Conservation (phyloP, 2,113 vertebrate species). For the Odontesthes bonariensis region DNA sequence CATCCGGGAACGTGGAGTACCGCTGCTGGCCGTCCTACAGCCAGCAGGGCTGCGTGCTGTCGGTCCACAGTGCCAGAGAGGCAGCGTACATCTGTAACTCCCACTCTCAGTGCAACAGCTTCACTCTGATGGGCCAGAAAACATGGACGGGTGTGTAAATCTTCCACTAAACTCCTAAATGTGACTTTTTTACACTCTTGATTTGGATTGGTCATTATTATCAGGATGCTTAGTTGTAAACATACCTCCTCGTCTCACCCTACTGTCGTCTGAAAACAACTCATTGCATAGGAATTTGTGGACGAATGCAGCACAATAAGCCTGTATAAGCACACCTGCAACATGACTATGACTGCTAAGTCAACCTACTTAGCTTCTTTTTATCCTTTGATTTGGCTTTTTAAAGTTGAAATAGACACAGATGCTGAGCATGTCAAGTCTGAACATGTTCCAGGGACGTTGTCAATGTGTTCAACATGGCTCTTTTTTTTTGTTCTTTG, state of each 20-base stretch:
- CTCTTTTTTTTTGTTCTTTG: conserved; percentile 11
- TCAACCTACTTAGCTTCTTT: conserved; percentile 24
- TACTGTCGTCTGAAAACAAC: background rate
- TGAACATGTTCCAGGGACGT: conserved; percentile 36
- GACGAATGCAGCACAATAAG: conserved; percentile 2
- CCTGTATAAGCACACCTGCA: conserved; percentile 22
- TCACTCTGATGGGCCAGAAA: conserved; percentile 81
- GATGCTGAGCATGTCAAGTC: conserved; percentile 40
- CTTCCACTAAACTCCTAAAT: too few species aligned
- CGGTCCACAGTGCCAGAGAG: conserved; percentile 84
- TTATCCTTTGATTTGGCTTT: conserved; percentile 43
- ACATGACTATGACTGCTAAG: conserved; percentile 27
- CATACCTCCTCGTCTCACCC: background rate
- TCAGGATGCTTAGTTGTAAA: background rate
- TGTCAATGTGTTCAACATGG: conserved; percentile 24
- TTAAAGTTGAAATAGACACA: conserved; percentile 38
- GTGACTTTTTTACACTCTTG: background rate
- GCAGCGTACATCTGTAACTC: conserved; percentile 86
- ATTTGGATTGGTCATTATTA: background rate
- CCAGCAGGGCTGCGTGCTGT: conserved; percentile 88
- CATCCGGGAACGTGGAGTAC: conserved; percentile 81
- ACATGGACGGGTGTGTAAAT: conserved; percentile 89
- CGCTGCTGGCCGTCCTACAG: conserved; percentile 92
- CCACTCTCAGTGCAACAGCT: conserved; percentile 85
- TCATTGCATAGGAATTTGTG: conserved; percentile 3